Evolutionary conservation across 2,113 vertebrate species (phyloP).

Genomic region (Cisticola juncidis): DNA sequence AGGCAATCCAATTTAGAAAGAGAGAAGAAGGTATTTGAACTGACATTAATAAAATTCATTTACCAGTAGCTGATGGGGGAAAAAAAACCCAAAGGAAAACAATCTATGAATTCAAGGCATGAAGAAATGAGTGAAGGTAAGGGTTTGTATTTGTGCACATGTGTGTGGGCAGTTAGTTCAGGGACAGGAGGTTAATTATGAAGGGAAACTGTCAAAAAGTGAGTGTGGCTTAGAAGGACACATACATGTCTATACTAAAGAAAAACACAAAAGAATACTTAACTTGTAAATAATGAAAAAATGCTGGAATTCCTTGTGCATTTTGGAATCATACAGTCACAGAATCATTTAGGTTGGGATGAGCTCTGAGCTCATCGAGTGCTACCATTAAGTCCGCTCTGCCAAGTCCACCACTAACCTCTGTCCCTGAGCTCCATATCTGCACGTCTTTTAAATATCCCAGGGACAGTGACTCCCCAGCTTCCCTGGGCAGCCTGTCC

Average conservation of each 20-base stretch:
- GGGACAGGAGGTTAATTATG: background rate
- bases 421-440: background rate
- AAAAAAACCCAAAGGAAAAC: background rate
- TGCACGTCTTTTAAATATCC: background rate
- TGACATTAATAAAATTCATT: constrained; percentile 25
- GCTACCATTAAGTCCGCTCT: background rate
- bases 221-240: background rate
- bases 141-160: background rate
- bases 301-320: background rate
- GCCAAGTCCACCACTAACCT: background rate
- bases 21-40: background rate
- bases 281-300: background rate
- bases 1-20: constrained; percentile 14
- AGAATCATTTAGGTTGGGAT: background rate
- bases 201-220: background rate
- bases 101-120: background rate
- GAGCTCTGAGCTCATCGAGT: background rate
- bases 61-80: background rate
- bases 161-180: background rate
- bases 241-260: background rate
- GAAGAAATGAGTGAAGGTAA: background rate
- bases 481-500: background rate
- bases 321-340: background rate
- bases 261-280: background rate
- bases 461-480: background rate